Evolutionary conservation across 2,113 vertebrate species (phyloP), one percentile per base, ranked within the genome.

Genomic region (Eublepharis macularius): DNA sequence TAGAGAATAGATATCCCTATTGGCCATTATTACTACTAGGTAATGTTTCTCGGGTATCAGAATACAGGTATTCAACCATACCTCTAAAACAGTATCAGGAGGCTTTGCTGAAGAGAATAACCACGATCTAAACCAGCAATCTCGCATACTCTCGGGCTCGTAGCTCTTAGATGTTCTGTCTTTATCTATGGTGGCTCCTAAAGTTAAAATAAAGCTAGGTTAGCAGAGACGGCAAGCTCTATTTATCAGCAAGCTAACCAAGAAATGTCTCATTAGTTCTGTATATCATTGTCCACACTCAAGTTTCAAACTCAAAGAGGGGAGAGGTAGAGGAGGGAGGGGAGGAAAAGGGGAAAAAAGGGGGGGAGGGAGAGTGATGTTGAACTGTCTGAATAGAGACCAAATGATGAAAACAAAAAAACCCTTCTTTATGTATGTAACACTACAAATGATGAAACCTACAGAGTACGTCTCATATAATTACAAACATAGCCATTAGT

Each of bases 1-100:
- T 2, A 75, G 41, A 49, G 66, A 68, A 24, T 8, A 3, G 6
- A n/a, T 43, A 2, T 57, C 21, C 54, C 54, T 17, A 13, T 69
- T 54, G 76, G 32, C 49, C 57, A 60, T 4, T 60, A 60, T 6
- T 60, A 60, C 21, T 60, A 26, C 57, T 6, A 60, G 14, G 8
- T 24, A 60, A 49, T 24, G 14, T 16, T 32, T n/a, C n/a, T 69
- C 57, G 39, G 19, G 19, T 75, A 63, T 11, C 41, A 45, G 24
- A n/a, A 82, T 21, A 19, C 32, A 76, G n/a, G n/a, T 21, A 21
- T 26, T 78, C 34, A 29, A 75, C 74, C 32, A n/a, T 49, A 87
- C 86, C 86, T 87, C 41, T n/a, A 87, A 68, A 79, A 87, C 51
- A 66, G 76, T 87, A 34, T 83, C 81, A 73, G 86, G 86, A 24